These are phyloP conservation scores for Drosophila rellima DNA, from an alignment of 2,888 invertebrate genomes.

Conservation along the genomic window DNA sequence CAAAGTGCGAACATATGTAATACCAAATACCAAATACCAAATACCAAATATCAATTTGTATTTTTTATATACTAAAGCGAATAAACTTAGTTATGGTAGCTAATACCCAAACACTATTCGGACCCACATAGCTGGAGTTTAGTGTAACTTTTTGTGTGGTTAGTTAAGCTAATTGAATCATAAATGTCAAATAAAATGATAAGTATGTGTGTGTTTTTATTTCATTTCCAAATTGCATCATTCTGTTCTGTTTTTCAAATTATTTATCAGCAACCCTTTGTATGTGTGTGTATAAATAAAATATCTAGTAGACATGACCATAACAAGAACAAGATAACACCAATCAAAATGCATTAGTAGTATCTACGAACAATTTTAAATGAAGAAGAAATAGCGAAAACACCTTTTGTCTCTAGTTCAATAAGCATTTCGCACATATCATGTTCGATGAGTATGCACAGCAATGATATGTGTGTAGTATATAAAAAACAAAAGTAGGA, in stretches of 20 bases:
- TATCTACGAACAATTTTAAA: neutral
- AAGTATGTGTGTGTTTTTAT: neutral
- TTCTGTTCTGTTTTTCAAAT: neutral
- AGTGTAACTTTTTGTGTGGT: slow-evolving; percentile 5
- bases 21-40: slow-evolving; percentile 22
- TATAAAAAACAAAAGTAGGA: slow-evolving; percentile 21
- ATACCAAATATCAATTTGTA: slow-evolving; percentile 40
- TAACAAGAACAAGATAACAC: slow-evolving; percentile 25
- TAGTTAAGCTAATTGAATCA: slow-evolving; percentile 19
- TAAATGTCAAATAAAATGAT: slow-evolving; percentile 3
- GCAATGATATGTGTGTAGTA: slow-evolving; percentile 34
- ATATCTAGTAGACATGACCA: slow-evolving; percentile 15
- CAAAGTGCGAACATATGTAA: slow-evolving; percentile 40
- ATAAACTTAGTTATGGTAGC: slow-evolving; percentile 22
- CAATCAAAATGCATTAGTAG: slow-evolving; percentile 10
- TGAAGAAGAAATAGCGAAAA: neutral
- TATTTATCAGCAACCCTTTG: neutral
- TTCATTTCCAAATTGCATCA: neutral
- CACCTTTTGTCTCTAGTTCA: slow-evolving; percentile 11
- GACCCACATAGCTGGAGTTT: neutral
- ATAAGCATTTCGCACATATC: slow-evolving; percentile 58
- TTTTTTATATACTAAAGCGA: slow-evolving; percentile 37
- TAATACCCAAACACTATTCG: slow-evolving; percentile 3
- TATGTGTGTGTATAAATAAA: neutral
- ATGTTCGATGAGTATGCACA: slow-evolving; percentile 26